Conservation (phyloP, 2,113 vertebrate species). For the Electrona antarctica region DNA sequence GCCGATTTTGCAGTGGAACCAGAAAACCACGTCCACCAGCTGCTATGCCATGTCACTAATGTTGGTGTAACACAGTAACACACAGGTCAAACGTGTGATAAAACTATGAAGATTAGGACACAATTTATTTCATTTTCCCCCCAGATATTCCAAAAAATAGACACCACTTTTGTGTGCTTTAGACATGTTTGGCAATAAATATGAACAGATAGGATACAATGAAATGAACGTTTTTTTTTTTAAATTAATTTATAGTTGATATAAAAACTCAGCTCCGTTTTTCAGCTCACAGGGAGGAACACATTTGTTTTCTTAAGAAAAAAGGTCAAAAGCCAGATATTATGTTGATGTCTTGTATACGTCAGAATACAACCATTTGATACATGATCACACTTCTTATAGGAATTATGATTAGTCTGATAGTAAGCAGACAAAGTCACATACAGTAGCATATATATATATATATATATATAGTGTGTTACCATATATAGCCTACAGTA, state of each 20-base stretch:
- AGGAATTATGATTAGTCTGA: no score
- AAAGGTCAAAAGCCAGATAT: constrained; percentile 16
- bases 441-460: no score
- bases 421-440: background rate
- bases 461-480: no score
- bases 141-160: no score
- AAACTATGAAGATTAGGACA: no score
- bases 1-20: no score
- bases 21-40: no score
- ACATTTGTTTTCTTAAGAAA: background rate
- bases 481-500: background rate
- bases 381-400: constrained; percentile 12
- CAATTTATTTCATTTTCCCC: background rate
- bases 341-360: constrained; percentile 1
- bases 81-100: no score
- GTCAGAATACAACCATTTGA: constrained; percentile 8
- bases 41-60: no score
- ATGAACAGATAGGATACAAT: constrained; percentile 18
- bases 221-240: constrained; percentile 26
- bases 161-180: background rate
- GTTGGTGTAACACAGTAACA: no score
- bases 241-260: constrained; percentile 30
- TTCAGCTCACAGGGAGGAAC: constrained; percentile 16
- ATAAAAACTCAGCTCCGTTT: constrained; percentile 52
- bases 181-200: background rate